Conservation (phyloP, 2,113 vertebrate species). For the Nesoenas mayeri region DNA sequence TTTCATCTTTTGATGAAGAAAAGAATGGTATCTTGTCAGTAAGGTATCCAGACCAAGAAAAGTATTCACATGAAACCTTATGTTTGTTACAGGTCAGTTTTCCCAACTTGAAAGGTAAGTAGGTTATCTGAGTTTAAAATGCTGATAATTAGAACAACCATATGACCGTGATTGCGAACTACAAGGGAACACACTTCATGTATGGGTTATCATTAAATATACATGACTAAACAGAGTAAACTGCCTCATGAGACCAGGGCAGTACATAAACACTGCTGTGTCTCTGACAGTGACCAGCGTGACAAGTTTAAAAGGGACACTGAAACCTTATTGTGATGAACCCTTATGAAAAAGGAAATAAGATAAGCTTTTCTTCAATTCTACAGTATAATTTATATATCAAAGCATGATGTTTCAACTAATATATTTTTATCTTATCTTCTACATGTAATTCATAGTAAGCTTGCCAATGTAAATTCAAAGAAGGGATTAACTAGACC, state of each 20-base stretch:
- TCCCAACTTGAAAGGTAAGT: not conserved
- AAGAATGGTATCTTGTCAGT: not conserved
- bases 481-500: not conserved
- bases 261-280: not conserved
- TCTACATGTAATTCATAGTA: not conserved
- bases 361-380: not conserved
- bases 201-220: not conserved
- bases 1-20: not conserved
- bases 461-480: not conserved
- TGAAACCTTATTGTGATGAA: not conserved
- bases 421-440: not conserved
- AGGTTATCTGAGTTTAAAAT: not conserved
- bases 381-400: not conserved
- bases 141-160: not conserved
- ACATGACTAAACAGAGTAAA: not conserved
- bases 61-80: not conserved
- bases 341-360: not conserved
- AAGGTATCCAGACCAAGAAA: not conserved
- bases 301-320: not conserved
- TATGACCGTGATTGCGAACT: not conserved
- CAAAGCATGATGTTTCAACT: not conserved
- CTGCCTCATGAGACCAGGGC: not conserved
- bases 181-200: not conserved
- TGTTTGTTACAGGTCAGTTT: not conserved
- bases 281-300: not conserved